Evolutionary conservation across 2,888 invertebrate genomes (phyloP).

Genomic region (Temnothorax ravouxi): DNA sequence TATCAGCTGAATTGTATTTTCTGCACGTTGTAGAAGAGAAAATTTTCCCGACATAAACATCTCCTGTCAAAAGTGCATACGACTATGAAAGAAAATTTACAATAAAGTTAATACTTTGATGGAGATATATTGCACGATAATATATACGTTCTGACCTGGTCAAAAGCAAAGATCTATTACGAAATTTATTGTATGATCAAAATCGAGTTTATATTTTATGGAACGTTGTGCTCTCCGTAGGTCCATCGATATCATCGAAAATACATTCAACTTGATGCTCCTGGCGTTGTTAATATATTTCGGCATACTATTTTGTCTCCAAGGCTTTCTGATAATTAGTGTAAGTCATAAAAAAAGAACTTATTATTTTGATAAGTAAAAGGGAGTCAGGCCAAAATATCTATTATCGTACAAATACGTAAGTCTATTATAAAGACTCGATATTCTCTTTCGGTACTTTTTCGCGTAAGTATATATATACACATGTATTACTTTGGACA

Average conservation of each 20-base stretch:
- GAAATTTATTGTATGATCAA: not conserved
- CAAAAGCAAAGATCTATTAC: not conserved
- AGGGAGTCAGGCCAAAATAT: not conserved
- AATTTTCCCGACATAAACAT: not conserved
- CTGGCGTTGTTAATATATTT: conserved; percentile 71
- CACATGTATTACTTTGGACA: not conserved
- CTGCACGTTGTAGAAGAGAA: not conserved
- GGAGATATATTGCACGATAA: not conserved
- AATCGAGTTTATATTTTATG: not conserved
- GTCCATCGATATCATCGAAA: conserved; percentile 68
- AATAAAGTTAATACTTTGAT: not conserved
- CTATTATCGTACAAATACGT: not conserved
- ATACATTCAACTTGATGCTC: conserved; percentile 73
- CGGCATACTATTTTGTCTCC: conserved; percentile 72
- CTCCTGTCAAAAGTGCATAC: not conserved
- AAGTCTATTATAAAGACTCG: not conserved
- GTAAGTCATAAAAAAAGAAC: conserved; percentile 63
- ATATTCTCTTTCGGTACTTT: not conserved
- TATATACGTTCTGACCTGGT: not conserved
- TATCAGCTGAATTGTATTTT: not conserved
- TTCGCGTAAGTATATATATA: not conserved
- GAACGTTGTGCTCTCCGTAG: conserved; percentile 40
- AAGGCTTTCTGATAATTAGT: conserved; percentile 73
- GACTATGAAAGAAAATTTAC: not conserved
- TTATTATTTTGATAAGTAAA: not conserved